These are phyloP conservation scores for Empis stercorea DNA, from an alignment of 2,888 invertebrate genomes.

Conservation along the genomic window DNA sequence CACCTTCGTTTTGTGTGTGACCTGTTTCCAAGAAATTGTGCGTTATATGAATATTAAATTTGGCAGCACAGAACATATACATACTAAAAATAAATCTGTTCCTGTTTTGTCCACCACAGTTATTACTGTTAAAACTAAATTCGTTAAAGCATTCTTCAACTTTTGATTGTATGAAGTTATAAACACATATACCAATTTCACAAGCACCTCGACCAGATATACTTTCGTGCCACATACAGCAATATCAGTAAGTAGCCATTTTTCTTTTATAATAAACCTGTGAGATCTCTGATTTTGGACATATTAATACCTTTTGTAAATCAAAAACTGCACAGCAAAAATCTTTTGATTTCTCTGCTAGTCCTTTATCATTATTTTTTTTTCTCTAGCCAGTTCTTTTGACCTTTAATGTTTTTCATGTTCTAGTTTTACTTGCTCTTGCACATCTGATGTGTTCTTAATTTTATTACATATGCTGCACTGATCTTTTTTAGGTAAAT, in stretches of 20 bases:
- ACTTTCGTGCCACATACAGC: conserved; percentile 2
- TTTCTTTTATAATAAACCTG: background rate
- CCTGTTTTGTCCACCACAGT: conserved; percentile 3
- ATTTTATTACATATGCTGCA: conserved; percentile 1
- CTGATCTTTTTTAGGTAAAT: conserved; percentile 1
- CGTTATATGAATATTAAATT: conserved; percentile 3
- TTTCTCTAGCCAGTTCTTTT: no score
- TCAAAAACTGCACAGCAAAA: conserved; percentile 1
- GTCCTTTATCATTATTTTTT: no score
- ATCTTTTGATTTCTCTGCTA: background rate
- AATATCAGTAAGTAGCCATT: background rate
- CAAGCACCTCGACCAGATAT: conserved; percentile 1
- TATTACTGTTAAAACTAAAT: conserved; percentile 2
- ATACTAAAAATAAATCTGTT: conserved; percentile 1
- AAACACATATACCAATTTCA: conserved; percentile 1
- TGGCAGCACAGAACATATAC: background rate
- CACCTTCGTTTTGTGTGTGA: conserved; percentile 6
- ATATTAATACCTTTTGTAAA: conserved; percentile 1
- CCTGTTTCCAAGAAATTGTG: conserved; percentile 5
- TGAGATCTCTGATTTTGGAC: background rate
- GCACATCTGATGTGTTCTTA: background rate
- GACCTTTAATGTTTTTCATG: no score
- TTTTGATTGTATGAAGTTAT: background rate
- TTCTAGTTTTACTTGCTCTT: no score
- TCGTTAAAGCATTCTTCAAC: background rate